Evolutionary conservation across 2,797 vertebrate species (phyloP).

Genomic region (Arnoldichthys spilopterus): DNA sequence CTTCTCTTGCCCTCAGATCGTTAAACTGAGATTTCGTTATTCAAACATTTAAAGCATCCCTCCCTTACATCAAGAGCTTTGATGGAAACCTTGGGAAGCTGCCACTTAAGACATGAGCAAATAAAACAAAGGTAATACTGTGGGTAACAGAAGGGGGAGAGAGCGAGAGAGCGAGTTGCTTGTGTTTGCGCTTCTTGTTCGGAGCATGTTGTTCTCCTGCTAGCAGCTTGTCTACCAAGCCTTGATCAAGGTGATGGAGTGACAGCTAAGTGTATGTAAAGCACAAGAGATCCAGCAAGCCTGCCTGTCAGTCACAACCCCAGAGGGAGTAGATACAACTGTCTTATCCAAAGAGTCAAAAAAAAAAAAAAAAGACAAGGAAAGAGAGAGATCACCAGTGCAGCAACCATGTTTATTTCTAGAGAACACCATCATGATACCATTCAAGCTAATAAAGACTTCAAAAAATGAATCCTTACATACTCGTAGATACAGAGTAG

Average conservation of each 20-base stretch:
- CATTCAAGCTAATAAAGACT: neutral
- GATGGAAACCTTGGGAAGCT: slow-evolving; percentile 61
- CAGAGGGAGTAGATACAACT: slow-evolving; percentile 14
- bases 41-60: slow-evolving; percentile 57
- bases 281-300: slow-evolving; percentile 66
- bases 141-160: slow-evolving; percentile 6
- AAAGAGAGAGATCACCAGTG: slow-evolving; percentile 16
- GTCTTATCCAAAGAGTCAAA: slow-evolving; percentile 24
- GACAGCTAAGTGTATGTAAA: slow-evolving; percentile 65
- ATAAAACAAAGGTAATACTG: slow-evolving; percentile 59
- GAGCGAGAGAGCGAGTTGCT: slow-evolving; percentile 35
- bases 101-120: slow-evolving; percentile 61
- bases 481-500: neutral
- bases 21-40: slow-evolving; percentile 59
- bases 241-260: slow-evolving; percentile 66
- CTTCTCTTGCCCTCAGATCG: slow-evolving; percentile 51
- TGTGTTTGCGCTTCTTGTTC: slow-evolving; percentile 62
- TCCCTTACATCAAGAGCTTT: slow-evolving; percentile 46
- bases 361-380: neutral
- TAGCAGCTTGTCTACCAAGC: slow-evolving; percentile 28
- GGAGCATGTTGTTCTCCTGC: slow-evolving; percentile 48
- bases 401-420: neutral
- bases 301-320: slow-evolving; percentile 66
- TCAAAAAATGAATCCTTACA: neutral
- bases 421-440: neutral